phyloP scores from a whole-genome alignment of 2,113 vertebrate species.

The Acrocephalus arundinaceus region DNA sequence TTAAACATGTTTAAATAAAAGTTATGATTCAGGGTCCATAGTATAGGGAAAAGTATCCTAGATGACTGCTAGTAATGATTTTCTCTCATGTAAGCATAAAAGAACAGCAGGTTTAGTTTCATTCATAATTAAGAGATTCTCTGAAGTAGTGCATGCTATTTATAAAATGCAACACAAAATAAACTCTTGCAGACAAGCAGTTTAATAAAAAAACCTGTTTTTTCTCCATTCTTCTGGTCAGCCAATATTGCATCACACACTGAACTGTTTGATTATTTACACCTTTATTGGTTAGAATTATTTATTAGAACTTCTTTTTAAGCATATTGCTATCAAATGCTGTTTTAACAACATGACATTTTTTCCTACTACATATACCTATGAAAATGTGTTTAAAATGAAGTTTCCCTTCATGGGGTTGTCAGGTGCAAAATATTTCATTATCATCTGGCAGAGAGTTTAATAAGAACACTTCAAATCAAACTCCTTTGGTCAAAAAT shows the following conservation, averaged over 20 bases:
- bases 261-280: background rate
- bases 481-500: background rate
- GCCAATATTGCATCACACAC: background rate
- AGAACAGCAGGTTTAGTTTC: background rate
- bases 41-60: background rate
- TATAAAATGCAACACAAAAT: background rate
- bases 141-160: background rate
- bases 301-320: background rate
- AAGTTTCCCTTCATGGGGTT: background rate
- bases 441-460: background rate
- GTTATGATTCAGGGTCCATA: background rate
- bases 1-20: background rate
- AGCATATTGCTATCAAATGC: background rate
- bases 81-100: background rate
- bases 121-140: background rate
- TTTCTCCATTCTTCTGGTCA: background rate
- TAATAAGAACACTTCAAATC: background rate
- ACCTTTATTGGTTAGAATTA: background rate
- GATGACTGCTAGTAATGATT: background rate
- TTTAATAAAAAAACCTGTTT: background rate
- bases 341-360: background rate
- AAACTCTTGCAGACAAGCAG: background rate
- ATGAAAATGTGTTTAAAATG: background rate
- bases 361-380: background rate
- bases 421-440: background rate